These are phyloP conservation scores for Orchestia grillus DNA, from an alignment of 1,140 invertebrate species.

Conservation along the genomic window DNA sequence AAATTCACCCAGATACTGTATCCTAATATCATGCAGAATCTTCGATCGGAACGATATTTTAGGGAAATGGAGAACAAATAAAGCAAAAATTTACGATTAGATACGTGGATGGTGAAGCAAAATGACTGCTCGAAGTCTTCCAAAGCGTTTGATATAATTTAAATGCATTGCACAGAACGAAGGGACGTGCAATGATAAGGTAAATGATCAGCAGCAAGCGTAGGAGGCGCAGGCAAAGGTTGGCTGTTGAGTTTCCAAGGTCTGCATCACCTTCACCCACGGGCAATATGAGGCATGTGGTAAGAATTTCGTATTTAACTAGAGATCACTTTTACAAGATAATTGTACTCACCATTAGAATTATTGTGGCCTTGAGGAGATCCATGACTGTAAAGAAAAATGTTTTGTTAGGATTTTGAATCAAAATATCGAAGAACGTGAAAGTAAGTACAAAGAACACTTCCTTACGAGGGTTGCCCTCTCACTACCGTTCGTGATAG, in stretches of 20 bases:
- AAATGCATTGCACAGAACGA: no score
- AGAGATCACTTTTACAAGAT: not conserved
- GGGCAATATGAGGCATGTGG: constrained; percentile 18
- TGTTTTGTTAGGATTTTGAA: not conserved
- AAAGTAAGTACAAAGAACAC: constrained; percentile 5
- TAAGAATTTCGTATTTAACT: not conserved
- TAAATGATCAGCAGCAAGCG: not conserved
- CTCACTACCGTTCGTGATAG: not conserved
- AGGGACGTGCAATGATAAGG: no score
- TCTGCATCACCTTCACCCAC: constrained; percentile 36
- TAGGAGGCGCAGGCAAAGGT: constrained; percentile 28
- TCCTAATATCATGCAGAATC: no score
- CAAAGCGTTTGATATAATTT: no score
- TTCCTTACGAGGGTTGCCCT: constrained; percentile 38
- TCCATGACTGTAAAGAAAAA: constrained; percentile 59
- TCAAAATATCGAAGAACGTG: constrained; percentile 24
- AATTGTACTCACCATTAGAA: constrained; percentile 54
- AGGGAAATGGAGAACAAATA: no score
- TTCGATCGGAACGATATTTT: no score
- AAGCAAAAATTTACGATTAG: no score
- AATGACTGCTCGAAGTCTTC: no score
- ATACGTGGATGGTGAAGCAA: no score
- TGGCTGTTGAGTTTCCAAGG: not conserved
- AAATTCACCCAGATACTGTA: no score
- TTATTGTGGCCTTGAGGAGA: not conserved